These are phyloP conservation scores for Osmoderma eremita DNA, from an alignment of 2,888 invertebrate genomes.

Conservation along the genomic window DNA sequence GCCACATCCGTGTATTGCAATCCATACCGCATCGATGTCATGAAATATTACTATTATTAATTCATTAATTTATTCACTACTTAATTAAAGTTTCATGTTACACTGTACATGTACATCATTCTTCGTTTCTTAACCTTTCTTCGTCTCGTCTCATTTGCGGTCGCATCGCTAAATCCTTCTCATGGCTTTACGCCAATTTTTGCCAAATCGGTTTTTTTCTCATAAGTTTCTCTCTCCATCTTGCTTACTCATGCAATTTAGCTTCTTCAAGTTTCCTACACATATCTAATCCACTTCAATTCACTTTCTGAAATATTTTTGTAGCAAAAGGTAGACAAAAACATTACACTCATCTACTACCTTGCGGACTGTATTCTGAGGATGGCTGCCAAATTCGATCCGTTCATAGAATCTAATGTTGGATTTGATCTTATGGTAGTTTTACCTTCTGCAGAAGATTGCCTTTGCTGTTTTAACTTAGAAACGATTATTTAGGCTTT, in stretches of 20 bases:
- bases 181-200: slow-evolving; percentile 72
- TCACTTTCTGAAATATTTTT: slow-evolving; percentile 63
- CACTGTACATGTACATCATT: no score
- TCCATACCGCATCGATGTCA: no score
- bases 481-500: not conserved
- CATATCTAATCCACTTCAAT: slow-evolving; percentile 74
- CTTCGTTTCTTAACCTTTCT: slow-evolving; percentile 73
- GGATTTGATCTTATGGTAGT: slow-evolving; percentile 57
- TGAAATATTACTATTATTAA: no score
- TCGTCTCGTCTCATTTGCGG: slow-evolving; percentile 74
- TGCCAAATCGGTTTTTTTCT: slow-evolving; percentile 78
- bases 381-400: slow-evolving; percentile 76
- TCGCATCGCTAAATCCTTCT: slow-evolving; percentile 75
- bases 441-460: slow-evolving; percentile 56
- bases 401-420: slow-evolving; percentile 64
- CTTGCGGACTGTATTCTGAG: slow-evolving; percentile 72
- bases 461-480: slow-evolving; percentile 42
- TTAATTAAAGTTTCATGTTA: no score
- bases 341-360: no score
- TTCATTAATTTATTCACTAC: no score
- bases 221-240: slow-evolving; percentile 70
- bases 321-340: no score
- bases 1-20: no score
- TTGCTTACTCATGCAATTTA: slow-evolving; percentile 68
- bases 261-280: slow-evolving; percentile 70